phyloP scores from a whole-genome alignment of 2,888 invertebrate species.

The Ornithoptera alexandrae region DNA sequence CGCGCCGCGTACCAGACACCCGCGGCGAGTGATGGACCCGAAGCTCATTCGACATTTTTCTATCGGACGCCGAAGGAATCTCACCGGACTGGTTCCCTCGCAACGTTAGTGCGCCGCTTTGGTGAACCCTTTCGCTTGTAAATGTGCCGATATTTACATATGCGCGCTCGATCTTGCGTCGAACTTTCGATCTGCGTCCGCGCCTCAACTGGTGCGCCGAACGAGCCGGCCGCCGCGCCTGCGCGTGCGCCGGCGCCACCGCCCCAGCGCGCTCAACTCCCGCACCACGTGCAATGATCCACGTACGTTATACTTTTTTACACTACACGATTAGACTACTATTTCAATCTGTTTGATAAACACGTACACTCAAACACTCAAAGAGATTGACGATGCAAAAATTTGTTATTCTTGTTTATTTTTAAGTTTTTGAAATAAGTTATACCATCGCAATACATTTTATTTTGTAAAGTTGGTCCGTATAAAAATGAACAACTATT shows the following conservation, averaged over 20 bases:
- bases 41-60: constrained; percentile 80
- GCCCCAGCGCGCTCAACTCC: constrained; percentile 64
- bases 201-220: constrained; percentile 59
- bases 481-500: too few species aligned
- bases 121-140: constrained; percentile 81
- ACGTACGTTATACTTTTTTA: constrained; percentile 59
- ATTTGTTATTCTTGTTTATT: too few species aligned
- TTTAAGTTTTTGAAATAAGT: too few species aligned
- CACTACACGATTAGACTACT: neutral
- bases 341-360: neutral
- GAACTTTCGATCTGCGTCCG: constrained; percentile 78
- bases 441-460: too few species aligned
- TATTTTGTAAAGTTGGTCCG: too few species aligned
- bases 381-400: too few species aligned
- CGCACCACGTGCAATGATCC: constrained; percentile 71
- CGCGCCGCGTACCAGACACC: constrained; percentile 73
- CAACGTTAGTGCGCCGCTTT: constrained; percentile 79
- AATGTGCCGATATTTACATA: constrained; percentile 81
- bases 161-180: constrained; percentile 76
- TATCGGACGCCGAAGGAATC: constrained; percentile 82
- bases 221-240: constrained; percentile 50
- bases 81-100: constrained; percentile 83
- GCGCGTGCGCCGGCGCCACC: constrained; percentile 45
- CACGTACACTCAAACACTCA: neutral
- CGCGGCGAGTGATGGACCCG: constrained; percentile 68